Conservation (phyloP, 2,888 invertebrate genomes). For the Cephalotes varians region DNA sequence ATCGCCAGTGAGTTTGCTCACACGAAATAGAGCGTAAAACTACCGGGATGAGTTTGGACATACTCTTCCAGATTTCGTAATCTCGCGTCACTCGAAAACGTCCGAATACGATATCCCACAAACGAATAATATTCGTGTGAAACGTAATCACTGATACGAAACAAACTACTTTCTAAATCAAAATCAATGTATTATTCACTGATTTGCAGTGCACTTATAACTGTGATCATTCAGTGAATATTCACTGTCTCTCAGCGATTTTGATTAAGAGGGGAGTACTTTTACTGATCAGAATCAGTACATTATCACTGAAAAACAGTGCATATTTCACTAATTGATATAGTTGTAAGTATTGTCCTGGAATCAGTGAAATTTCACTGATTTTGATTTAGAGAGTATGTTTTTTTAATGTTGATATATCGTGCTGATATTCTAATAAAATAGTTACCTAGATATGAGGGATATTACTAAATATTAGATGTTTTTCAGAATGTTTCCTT, state of each 20-base stretch:
- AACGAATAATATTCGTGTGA: constrained; percentile 11
- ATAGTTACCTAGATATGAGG: background rate
- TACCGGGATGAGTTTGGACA: constrained; percentile 59
- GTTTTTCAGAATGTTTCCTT: background rate
- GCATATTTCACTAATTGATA: no score
- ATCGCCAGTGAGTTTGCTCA: constrained; percentile 61
- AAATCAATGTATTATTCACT: no score
- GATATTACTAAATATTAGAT: background rate
- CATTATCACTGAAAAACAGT: no score
- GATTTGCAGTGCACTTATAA: no score
- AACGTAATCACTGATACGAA: constrained; percentile 1
- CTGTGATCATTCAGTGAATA: no score
- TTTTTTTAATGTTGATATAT: background rate
- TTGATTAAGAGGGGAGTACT: no score
- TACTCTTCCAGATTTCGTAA: constrained; percentile 66
- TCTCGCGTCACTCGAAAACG: constrained; percentile 67
- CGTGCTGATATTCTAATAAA: background rate
- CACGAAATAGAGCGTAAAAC: constrained; percentile 68
- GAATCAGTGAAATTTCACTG: no score
- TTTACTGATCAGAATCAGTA: no score
- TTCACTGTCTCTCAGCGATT: no score
- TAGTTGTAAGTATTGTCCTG: no score
- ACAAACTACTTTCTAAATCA: no score
- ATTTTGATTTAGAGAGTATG: no score
- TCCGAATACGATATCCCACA: constrained; percentile 17